These are phyloP conservation scores for Trypoxylus dichotomus DNA, from an alignment of 1,140 invertebrate genomes.

Conservation along the genomic window DNA sequence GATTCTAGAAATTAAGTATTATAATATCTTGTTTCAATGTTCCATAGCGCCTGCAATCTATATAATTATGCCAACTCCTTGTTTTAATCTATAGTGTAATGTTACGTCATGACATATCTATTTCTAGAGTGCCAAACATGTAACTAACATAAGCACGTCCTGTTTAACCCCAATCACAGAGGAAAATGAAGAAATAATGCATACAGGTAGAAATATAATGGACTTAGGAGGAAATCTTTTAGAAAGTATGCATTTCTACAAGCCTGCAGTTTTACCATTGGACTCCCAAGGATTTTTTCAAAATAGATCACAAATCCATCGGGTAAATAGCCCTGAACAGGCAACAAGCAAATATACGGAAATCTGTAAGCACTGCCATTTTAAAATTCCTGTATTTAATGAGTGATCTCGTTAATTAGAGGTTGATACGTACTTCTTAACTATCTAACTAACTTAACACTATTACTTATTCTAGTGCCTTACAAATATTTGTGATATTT, in stretches of 20 bases:
- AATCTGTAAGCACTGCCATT: neutral
- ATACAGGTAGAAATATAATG: slow-evolving; percentile 35
- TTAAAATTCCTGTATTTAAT: slow-evolving; percentile 2
- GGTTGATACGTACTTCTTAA: neutral
- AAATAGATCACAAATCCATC: slow-evolving; percentile 43
- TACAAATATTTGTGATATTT: slow-evolving; percentile 11
- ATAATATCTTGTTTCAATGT: no score
- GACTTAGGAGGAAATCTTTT: slow-evolving; percentile 35
- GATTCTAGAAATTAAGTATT: no score
- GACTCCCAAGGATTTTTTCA: slow-evolving; percentile 34
- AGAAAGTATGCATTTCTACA: slow-evolving; percentile 15
- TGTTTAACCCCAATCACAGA: neutral
- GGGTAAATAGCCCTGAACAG: slow-evolving; percentile 19
- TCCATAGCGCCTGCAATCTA: no score
- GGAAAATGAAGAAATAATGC: slow-evolving; percentile 25
- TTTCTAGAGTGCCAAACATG: neutral
- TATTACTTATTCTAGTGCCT: neutral
- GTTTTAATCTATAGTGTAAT: no score
- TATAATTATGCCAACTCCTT: no score
- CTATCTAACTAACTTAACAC: neutral
- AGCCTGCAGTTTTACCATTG: neutral
- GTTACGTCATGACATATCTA: no score
- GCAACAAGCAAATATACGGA: neutral
- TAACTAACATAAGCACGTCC: neutral
- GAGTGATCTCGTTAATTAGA: neutral